Evolutionary conservation across 2,113 vertebrate species (phyloP).

Genomic region (Catharus minimus): DNA sequence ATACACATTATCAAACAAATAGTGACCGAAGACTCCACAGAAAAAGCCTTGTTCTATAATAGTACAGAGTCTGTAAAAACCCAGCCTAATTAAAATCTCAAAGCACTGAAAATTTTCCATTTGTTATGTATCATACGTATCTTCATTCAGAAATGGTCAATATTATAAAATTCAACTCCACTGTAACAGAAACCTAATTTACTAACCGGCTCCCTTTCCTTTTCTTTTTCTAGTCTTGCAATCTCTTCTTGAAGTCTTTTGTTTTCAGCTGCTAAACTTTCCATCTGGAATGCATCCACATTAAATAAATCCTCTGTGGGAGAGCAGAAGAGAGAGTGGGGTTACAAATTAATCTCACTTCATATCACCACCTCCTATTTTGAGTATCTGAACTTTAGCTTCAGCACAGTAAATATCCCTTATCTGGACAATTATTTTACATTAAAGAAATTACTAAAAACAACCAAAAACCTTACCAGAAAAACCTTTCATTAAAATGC

Average conservation of each 20-base stretch:
- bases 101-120: background rate
- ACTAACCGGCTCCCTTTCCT: slow-evolving; percentile 85
- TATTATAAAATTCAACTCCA: background rate
- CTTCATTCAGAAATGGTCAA: background rate
- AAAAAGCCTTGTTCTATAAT: background rate
- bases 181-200: background rate
- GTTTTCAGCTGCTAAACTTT: slow-evolving; percentile 80
- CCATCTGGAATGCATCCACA: slow-evolving; percentile 83
- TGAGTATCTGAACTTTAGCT: background rate
- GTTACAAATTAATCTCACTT: background rate
- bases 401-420: background rate
- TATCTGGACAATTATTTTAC: background rate
- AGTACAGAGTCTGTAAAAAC: background rate
- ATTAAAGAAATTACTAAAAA: background rate
- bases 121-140: background rate
- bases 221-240: slow-evolving; percentile 87
- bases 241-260: slow-evolving; percentile 82
- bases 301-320: slow-evolving; percentile 86
- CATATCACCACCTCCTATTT: too few relatives aligned
- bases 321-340: background rate
- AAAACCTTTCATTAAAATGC: background rate
- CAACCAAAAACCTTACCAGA: background rate
- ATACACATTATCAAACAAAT: background rate
- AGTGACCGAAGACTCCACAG: background rate
- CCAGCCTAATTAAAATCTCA: background rate